Evolutionary conservation across 37 sponge, comb jelly and placozoan species (phyloP), one percentile per base, ranked within the genome.

Genomic region (Diacarnus erythraeanus): DNA sequence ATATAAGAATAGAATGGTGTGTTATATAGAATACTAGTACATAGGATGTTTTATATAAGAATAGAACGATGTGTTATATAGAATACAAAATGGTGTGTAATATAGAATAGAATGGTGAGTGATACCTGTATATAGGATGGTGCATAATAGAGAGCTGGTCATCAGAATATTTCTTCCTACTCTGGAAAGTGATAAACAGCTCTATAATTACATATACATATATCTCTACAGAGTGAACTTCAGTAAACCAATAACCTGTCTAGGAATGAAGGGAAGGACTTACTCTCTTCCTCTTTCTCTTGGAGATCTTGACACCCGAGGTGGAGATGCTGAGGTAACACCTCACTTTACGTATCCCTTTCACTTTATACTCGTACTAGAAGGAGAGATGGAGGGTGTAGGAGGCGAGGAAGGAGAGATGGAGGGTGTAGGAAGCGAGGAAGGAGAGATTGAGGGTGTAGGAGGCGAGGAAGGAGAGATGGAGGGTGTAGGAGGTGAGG

Each of bases 321-420:
- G 81, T 58, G 5, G 98, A 95, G 36, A 98, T 83, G 42, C 76
- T 69, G 31, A 98, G 44, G 65, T 86, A 56, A 36, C 71, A 80
- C 39, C 94, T 72, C 41, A 80, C 57, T 67, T 98, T 98, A 75
- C 90, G 85, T 44, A 95, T 83, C 0, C 94, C 87, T 76, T 95
- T 95, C 51, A 89, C 91, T 60, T 93, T 90, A 72, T 86, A 95
- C 57, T 98, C 98, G 77, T 98, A 93, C 96, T 95, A 82, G 0
- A 37, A 23, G 42, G 41, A 36, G 23, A 42, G 41, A n/a, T 2
- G 66, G 2, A 10, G 35, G 66, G 66, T 31, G 9, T 3, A 35
- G 33, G 61, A 25, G 66, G 27, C 17, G 34, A 3, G 31, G 34
- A 10, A 30, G 66, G 66, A 30, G 66, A n/a, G n/a, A n/a, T n/a